These are phyloP conservation scores for Chlamydotis undulata DNA, from an alignment of 2,113 vertebrate species.

Conservation along the genomic window DNA sequence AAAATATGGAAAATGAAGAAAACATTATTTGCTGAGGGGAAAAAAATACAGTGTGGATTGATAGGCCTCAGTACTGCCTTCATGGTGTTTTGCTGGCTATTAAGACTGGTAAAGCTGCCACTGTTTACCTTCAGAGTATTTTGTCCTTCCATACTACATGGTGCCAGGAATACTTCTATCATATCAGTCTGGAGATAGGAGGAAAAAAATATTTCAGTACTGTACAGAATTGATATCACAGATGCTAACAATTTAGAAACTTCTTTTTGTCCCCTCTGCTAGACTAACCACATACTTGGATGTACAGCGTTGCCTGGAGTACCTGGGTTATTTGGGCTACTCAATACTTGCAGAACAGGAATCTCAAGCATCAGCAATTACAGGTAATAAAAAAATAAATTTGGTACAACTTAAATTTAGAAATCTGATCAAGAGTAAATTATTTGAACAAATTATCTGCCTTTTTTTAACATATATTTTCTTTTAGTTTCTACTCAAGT, in stretches of 20 bases:
- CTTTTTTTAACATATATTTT: neutral
- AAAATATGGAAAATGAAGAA: neutral
- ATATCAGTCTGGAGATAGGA: neutral
- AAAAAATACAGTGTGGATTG: neutral
- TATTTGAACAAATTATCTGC: neutral
- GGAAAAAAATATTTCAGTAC: neutral
- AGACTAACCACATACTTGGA: slow-evolving; percentile 96
- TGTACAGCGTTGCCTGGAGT: slow-evolving; percentile 95
- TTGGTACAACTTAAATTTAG: neutral
- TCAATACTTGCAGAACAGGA: slow-evolving; percentile 97
- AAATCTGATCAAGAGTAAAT: neutral
- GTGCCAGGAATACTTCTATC: neutral
- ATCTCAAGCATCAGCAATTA: slow-evolving; percentile 94
- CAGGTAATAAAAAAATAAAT: slow-evolving; percentile 73
- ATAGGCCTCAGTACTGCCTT: neutral
- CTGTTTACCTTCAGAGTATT: neutral
- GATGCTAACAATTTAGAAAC: neutral
- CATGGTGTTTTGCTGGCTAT: neutral
- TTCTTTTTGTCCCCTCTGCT: slow-evolving; percentile 1
- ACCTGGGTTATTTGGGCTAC: slow-evolving; percentile 95
- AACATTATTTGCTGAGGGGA: neutral
- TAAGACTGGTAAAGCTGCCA: neutral
- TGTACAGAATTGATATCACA: neutral
- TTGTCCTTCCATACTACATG: neutral
- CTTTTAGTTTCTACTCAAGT: neutral